Base-by-base conservation (phyloP, 1,140 invertebrate genomes). In the Brachionus calyciflorus region DNA sequence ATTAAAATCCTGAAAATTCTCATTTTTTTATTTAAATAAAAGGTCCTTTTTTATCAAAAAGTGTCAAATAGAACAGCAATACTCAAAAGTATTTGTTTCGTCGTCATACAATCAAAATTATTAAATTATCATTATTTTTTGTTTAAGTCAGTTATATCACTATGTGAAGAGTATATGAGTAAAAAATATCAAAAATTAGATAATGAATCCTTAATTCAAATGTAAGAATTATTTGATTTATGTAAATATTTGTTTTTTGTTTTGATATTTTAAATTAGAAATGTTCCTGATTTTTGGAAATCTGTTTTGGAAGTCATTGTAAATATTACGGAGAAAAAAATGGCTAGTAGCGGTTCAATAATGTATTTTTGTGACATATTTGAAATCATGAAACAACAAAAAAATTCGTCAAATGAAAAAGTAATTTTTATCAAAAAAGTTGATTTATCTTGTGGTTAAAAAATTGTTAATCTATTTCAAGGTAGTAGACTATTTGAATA, bases 141-240 rank as follows among this genome's bases (percentile, higher is more conserved):
- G 10, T 33, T 60, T 9, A 30, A 65, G 60, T 65, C 60, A 14
- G 24, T 65, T 41, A 44, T 65, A 44, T 19, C 37, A 21, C 17
- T 65, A 17, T 65, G 60, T 24, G 60, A 65, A 12, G 41, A 24
- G 14, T 65, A 24, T 24, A 24, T 65, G 10, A 65, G 44, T 24
- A 65, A 65, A 44, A 65, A 44, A 30, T 65, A 65, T 44, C 37
- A 65, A 14, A 41, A 24, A 14, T 44, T 44, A 44, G 60, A 65
- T 14, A 44, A 37, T 60, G n/a, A 37, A 4, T 17, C 6, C 21
- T n/a, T 28, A n/a, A n/a, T 3, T 30, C n/a, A 28, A 33, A 33
- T 60, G 55, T 60, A 60, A 55, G 51, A 26, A 30, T 4, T 53
- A n/a, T n/a, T n/a, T n/a, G n/a, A n/a, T n/a, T n/a, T n/a, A 24